A percentile compares a stretch with the other conserved stretches of the same genome.
Evolutionary conservation across 2,888 invertebrate genomes (phyloP).

Genomic region (Synergus itoensis): DNA sequence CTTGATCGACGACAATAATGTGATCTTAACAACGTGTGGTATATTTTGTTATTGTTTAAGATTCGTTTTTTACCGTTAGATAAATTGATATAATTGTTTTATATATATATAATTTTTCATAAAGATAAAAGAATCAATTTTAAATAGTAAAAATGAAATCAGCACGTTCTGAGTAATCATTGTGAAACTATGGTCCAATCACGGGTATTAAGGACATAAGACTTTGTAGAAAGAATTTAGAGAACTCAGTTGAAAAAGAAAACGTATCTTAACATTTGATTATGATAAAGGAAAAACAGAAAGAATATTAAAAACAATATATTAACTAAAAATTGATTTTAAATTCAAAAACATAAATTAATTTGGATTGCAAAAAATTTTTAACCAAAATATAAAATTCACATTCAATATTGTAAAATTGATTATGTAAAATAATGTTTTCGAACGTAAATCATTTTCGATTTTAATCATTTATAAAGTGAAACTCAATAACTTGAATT

Average conservation of each 20-base stretch:
- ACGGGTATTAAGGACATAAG: slow-evolving; percentile 32
- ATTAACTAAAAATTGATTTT: neutral
- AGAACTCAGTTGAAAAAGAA: neutral
- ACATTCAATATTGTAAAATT: neutral
- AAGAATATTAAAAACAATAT: neutral
- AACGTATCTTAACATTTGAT: slow-evolving; percentile 4
- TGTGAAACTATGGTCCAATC: slow-evolving; percentile 58
- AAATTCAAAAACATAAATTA: neutral
- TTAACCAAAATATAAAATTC: neutral
- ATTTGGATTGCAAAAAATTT: neutral
- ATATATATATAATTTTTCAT: slow-evolving; percentile 42
- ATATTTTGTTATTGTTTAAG: slow-evolving; percentile 73
- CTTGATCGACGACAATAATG: slow-evolving; percentile 64
- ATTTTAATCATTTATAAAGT: slow-evolving; percentile 13
- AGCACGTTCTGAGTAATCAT: slow-evolving; percentile 49
- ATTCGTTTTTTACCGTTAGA: slow-evolving; percentile 69
- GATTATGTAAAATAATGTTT: neutral
- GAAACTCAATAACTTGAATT: slow-evolving; percentile 24
- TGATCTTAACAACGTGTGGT: slow-evolving; percentile 72
- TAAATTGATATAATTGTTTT: slow-evolving; percentile 67
- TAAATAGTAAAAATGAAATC: slow-evolving; percentile 22
- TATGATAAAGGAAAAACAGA: neutral
- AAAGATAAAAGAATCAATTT: slow-evolving; percentile 17
- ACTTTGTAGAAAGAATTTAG: slow-evolving; percentile 5
- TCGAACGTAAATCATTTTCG: neutral